Base-by-base conservation (phyloP, 2,888 invertebrate species). In the Perizoma affinitatum region DNA sequence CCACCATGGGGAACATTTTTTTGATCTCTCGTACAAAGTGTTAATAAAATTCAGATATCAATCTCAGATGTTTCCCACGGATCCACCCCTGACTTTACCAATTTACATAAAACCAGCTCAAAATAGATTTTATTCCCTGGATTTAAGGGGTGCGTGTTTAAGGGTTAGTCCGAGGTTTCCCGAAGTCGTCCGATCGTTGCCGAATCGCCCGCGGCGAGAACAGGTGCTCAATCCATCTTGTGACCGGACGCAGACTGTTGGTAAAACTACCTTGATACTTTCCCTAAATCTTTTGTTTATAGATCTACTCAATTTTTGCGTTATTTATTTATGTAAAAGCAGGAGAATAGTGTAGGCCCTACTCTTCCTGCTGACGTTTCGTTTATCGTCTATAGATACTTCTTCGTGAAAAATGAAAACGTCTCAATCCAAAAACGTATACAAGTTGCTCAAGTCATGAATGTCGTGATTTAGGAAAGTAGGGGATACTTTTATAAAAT, bases 211-310 rank as follows among this genome's bases (percentile, higher is more conserved):
- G 49, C 64, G 63, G 71, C 80, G 82, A 79, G 81, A 85, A 82
- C 83, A 84, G 83, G 80, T 81, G 79, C 77, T 79, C 72, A 71
- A 75, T 76, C 74, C 67, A 68, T 69, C 69, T 66, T 68, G 78
- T 72, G 81, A 83, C 83, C 81, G 84, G 83, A 84, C 72, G 61
- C 61, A 0, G 22, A 8, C 48, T 33, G n/a, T 38, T 9, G 22
- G 22, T 22, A 22, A 22, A 46, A 22, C 34, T 7, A 44, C 75
- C 53, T 84, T 87, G 84, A 78, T 87, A 80, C 78, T 86, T 42
- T n/a, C 4, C n/a, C 8, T n/a, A 8, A 42, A 42, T 4, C 8
- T 42, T 42, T n/a, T 42, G 5, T 0, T 1, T 38, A 38, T 38
- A 4, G 5, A 38, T 38, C 7, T 6, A 38, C 38, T 22, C 22